Conservation (phyloP, 1,140 invertebrate genomes). For the Limonius californicus region DNA sequence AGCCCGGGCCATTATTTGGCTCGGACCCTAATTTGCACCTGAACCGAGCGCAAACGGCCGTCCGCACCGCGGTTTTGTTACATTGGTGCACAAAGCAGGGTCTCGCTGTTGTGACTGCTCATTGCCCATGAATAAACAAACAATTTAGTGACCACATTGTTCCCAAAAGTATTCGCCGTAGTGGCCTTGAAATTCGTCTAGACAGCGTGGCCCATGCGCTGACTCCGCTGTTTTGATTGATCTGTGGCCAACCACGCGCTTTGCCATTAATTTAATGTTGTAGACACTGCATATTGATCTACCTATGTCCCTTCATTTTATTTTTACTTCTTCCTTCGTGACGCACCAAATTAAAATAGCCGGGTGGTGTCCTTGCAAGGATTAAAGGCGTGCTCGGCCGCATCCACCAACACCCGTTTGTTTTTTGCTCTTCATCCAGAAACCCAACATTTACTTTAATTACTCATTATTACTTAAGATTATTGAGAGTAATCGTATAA, state of each 20-base stretch:
- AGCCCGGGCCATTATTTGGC: too few species aligned
- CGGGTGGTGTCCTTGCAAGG: too few species aligned
- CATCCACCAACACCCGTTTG: too few species aligned
- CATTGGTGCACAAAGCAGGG: background rate
- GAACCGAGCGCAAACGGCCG: background rate
- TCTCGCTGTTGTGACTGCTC: background rate
- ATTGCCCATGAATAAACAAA: conserved; percentile 9
- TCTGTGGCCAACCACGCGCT: conserved; percentile 11
- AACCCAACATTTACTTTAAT: too few species aligned
- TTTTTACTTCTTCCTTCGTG: background rate
- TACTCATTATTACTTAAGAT: too few species aligned
- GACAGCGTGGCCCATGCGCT: conserved; percentile 13
- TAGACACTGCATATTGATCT: conserved; percentile 6
- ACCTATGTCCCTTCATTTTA: background rate
- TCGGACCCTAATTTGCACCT: background rate
- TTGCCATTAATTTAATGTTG: conserved; percentile 7
- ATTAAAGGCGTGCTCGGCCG: too few species aligned
- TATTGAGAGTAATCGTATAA: too few species aligned
- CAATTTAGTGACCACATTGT: conserved; percentile 7
- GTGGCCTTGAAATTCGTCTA: conserved; percentile 11
- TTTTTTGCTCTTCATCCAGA: too few species aligned
- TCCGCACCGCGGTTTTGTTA: background rate
- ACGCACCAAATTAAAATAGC: too few species aligned
- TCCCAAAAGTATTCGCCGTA: conserved; percentile 2
- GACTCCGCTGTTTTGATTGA: conserved; percentile 6